Conservation (phyloP, 2,113 vertebrate species). For the Ardeotis arabs region DNA sequence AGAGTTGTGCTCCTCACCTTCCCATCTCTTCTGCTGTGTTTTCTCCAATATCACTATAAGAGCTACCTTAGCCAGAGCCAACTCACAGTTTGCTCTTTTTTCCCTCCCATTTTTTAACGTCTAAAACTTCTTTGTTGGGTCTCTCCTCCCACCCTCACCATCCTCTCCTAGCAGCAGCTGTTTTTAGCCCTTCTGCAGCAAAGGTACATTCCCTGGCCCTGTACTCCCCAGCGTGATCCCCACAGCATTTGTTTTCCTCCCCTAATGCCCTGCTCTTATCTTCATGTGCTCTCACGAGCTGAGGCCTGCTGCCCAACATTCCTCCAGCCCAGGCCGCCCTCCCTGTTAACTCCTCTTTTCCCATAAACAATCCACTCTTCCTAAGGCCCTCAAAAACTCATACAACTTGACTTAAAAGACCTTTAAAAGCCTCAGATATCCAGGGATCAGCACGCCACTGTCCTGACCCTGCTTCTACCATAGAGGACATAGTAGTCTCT, state of each 20-base stretch:
- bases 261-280: constrained; percentile 39
- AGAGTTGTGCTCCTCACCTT: not conserved
- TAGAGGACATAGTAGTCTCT: not conserved
- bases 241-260: not conserved
- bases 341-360: constrained; percentile 38
- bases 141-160: not conserved
- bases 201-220: not conserved
- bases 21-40: rapidly evolving
- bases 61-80: not conserved
- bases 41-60: not conserved
- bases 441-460: not conserved
- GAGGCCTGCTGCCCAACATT: constrained; percentile 7
- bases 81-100: not conserved
- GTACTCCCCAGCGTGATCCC: not conserved
- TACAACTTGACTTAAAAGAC: not conserved
- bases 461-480: not conserved
- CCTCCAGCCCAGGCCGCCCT: not conserved
- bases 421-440: not conserved
- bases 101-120: not conserved
- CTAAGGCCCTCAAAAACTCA: not conserved
- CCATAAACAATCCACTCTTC: not conserved
- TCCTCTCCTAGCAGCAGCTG: not conserved
- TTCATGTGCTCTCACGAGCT: not conserved
- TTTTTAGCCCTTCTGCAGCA: not conserved
- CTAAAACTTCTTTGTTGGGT: not conserved